phyloP scores from a whole-genome alignment of 2,888 invertebrate genomes.

The Itoplectis maculator region DNA sequence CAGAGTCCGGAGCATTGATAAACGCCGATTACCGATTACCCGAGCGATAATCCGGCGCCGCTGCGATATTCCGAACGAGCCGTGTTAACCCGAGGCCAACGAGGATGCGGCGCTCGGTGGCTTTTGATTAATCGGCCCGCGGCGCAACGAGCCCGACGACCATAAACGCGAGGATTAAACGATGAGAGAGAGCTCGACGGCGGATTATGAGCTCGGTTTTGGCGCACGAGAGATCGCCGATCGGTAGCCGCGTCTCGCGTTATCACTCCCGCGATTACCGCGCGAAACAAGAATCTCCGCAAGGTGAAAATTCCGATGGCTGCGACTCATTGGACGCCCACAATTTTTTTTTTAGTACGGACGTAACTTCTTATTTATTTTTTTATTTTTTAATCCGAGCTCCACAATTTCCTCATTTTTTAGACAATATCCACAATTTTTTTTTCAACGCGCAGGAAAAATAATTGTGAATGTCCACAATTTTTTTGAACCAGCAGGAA shows the following conservation, averaged over 20 bases:
- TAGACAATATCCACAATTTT: too few relatives aligned
- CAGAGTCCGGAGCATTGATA: constrained; percentile 17
- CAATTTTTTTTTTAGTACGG: too few relatives aligned
- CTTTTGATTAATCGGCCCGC: constrained; percentile 21
- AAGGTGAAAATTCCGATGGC: too few relatives aligned
- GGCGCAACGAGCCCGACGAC: neutral
- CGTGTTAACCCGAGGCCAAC: neutral
- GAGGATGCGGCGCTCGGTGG: too few relatives aligned
- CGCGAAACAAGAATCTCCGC: neutral
- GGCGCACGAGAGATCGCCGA: constrained; percentile 4
- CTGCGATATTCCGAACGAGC: neutral
- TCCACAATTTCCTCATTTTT: too few relatives aligned
- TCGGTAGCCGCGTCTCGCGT: neutral
- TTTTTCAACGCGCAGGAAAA: too few relatives aligned
- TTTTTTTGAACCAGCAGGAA: too few relatives aligned
- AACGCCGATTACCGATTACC: neutral
- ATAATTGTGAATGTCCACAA: too few relatives aligned
- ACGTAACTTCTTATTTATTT: too few relatives aligned
- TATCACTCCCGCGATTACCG: neutral
- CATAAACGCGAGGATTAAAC: constrained; percentile 24
- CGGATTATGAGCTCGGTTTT: neutral
- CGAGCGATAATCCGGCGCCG: constrained; percentile 4
- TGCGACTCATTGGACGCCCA: too few relatives aligned
- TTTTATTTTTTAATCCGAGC: too few relatives aligned
- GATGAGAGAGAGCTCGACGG: neutral